Evolutionary conservation across 2,888 invertebrate species (phyloP).

Genomic region (Synergus laeviventris): DNA sequence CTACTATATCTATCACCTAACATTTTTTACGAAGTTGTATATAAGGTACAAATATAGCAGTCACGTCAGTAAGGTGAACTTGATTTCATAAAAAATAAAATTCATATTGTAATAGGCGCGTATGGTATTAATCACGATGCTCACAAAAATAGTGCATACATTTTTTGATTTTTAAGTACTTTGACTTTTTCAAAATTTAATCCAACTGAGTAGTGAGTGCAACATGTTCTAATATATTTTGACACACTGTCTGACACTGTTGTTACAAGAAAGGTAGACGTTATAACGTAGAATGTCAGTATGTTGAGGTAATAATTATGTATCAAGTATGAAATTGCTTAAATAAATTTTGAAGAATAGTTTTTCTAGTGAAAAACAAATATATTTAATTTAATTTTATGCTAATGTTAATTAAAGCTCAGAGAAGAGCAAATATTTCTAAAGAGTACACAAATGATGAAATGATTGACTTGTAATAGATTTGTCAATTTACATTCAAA

Average conservation of each 20-base stretch:
- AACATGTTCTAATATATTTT: background rate
- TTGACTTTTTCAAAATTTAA: background rate
- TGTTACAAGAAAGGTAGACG: background rate
- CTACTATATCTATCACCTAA: background rate
- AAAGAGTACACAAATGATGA: no score
- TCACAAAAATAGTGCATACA: background rate
- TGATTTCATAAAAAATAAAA: slow-evolving; percentile 3
- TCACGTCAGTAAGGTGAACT: background rate
- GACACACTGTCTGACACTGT: background rate
- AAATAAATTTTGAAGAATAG: background rate
- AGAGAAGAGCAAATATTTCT: background rate
- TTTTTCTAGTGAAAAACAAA: background rate
- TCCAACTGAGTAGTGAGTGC: background rate
- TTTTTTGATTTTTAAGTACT: background rate
- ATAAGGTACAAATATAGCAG: slow-evolving; percentile 5
- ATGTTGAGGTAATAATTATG: background rate
- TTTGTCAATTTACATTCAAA: background rate
- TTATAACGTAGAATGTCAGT: slow-evolving; percentile 13
- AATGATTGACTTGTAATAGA: background rate
- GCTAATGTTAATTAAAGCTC: background rate
- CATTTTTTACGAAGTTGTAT: slow-evolving; percentile 12
- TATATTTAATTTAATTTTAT: background rate
- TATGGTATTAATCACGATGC: background rate
- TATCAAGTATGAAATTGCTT: background rate
- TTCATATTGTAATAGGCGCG: slow-evolving; percentile 17